A percentile compares a stretch with the other conserved stretches of the same genome.
phyloP scores from a whole-genome alignment of 2,888 invertebrate genomes.

The Antitype chi region DNA sequence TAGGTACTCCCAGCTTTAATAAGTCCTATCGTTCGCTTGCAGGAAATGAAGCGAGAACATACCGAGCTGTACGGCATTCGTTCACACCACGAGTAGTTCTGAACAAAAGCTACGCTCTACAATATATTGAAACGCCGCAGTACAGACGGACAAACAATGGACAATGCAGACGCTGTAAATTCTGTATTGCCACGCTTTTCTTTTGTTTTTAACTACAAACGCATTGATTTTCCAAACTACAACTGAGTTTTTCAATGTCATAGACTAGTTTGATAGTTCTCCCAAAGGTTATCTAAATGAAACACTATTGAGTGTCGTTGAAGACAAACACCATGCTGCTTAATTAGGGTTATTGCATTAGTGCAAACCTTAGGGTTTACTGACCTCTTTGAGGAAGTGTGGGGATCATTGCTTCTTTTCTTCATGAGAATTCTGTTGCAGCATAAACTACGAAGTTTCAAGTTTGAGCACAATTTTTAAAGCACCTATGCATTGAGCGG shows the following conservation, averaged over 20 bases:
- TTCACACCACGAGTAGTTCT: conserved; percentile 7
- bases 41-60: conserved; percentile 42
- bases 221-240: not conserved
- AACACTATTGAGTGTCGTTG: too few species aligned
- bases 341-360: too few species aligned
- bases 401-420: too few species aligned
- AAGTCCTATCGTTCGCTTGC: conserved; percentile 12
- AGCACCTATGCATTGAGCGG: too few species aligned
- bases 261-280: not conserved
- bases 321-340: too few species aligned
- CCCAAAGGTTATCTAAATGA: too few species aligned
- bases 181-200: conserved; percentile 14
- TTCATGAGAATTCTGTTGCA: too few species aligned
- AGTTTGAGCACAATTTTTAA: too few species aligned
- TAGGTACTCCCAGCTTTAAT: not conserved
- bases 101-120: conserved; percentile 38
- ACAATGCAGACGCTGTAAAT: conserved; percentile 37
- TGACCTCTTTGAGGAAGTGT: too few species aligned
- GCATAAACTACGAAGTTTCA: too few species aligned
- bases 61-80: conserved; percentile 7
- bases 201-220: conserved; percentile 20
- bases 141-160: conserved; percentile 37
- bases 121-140: conserved; percentile 38
- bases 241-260: conserved; percentile 7
- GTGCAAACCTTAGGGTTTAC: too few species aligned